Evolutionary conservation across 1,140 invertebrate genomes (phyloP).

Genomic region (Rhyzopertha dominica): DNA sequence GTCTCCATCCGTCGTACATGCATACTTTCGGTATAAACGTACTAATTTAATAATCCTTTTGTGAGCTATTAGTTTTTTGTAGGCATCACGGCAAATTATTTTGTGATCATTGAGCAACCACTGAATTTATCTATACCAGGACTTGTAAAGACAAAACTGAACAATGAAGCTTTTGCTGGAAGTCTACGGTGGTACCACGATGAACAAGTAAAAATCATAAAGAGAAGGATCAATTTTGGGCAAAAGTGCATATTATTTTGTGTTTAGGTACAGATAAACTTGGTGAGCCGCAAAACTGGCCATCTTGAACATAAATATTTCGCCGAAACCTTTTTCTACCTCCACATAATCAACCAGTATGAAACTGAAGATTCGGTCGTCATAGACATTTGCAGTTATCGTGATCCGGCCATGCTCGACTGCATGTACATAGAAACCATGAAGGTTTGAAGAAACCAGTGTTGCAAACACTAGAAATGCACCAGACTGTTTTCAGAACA

Average conservation of each 20-base stretch:
- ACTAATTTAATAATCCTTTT: constrained; percentile 5
- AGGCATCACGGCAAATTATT: constrained; percentile 75
- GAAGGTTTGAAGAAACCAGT: constrained; percentile 51
- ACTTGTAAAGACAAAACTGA: constrained; percentile 54
- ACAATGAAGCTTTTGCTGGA: constrained; percentile 56
- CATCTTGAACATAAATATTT: constrained; percentile 55
- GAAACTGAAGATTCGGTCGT: constrained; percentile 67
- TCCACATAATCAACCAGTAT: constrained; percentile 87
- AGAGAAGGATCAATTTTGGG: constrained; percentile 10
- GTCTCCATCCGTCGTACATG: constrained; percentile 77
- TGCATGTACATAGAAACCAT: constrained; percentile 81
- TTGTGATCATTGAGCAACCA: constrained; percentile 79
- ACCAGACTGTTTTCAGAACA: constrained; percentile 50
- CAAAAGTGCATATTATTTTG: constrained; percentile 33
- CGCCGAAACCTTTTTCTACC: constrained; percentile 74
- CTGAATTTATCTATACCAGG: constrained; percentile 61
- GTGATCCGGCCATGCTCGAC: constrained; percentile 73
- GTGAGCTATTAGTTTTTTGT: constrained; percentile 12
- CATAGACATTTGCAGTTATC: constrained; percentile 79
- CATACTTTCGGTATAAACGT: constrained; percentile 74
- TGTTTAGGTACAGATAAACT: constrained; percentile 70
- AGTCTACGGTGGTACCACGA: constrained; percentile 68
- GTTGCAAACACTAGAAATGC: neutral
- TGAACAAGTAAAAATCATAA: constrained; percentile 52
- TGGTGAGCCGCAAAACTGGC: constrained; percentile 61